Evolutionary conservation across 64 coral and sea anemone species (phyloP), one percentile per base, ranked within the genome.

Genomic region (Anthopleura sola): DNA sequence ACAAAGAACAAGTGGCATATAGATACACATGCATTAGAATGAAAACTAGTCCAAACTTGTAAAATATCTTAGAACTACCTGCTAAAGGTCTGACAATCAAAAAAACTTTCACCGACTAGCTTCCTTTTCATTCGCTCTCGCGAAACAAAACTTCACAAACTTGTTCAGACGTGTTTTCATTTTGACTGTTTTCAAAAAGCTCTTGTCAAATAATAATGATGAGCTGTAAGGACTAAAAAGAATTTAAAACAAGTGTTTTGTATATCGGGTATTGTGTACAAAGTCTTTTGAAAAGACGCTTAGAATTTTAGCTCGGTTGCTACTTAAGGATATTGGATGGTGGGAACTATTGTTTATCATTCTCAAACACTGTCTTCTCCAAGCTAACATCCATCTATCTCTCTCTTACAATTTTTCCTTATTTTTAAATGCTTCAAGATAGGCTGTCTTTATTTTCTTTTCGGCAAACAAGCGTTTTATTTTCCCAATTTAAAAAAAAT

Each of bases 261-360:
- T 66, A 66, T n/a, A 32, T 6, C 66, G 15, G 66, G 58, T n/a
- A 62, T 24, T 71, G 29, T 32, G 40, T n/a, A 53, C 7, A 62
- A 62, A 62, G 6, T 26, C 23, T 62, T 62, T 62, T 62, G 58
- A 62, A 62, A 62, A 62, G 58, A 71, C 66, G 14, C 66, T 71
- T 71, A 32, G 28, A 8, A 28, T 5, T 15, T 34, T 3, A 71
- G 66, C 26, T 71, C 34, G 66, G 29, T 71, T 15, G 29, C 31
- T 71, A 71, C 66, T 71, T 71, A 32, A 32, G 13, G 66, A 71
- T 71, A 71, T 71, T 71, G 66, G 66, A 71, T 71, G n/a, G 66
- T 71, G 66, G 29, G 66, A 71, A 71, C 3, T 15, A 34, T n/a
- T 31, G 66, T 62, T n/a, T 26, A 71, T 71, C 29, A 3, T 71